Percentiles rank a stretch among this genome's conserved stretches.
phyloP scores from a whole-genome alignment of 2,888 invertebrate species.

The Ernsta delagoae region DNA sequence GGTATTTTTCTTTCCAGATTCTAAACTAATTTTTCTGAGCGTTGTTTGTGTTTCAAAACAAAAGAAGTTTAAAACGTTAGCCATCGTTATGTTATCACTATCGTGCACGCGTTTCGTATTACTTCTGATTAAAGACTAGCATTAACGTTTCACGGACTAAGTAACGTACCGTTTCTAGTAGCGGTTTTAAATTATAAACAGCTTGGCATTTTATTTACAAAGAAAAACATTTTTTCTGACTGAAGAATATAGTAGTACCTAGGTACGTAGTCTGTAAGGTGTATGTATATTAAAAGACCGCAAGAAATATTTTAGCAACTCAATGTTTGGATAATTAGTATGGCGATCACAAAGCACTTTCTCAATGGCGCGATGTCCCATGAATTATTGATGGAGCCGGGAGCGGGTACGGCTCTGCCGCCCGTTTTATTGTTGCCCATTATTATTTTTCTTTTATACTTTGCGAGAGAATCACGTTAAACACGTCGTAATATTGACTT shows the following conservation, averaged over 20 bases:
- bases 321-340: constrained; percentile 73
- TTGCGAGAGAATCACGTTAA: constrained; percentile 14
- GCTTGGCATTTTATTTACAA: constrained; percentile 40
- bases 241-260: too few species aligned
- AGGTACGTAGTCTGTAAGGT: constrained; percentile 29
- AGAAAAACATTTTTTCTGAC: constrained; percentile 38
- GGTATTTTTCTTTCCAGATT: constrained; percentile 48
- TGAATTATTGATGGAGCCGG: constrained; percentile 78
- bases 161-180: constrained; percentile 26
- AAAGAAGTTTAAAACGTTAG: constrained; percentile 28
- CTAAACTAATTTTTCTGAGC: constrained; percentile 29
- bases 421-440: constrained; percentile 58
- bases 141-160: constrained; percentile 43
- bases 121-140: constrained; percentile 43
- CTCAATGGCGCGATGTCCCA: constrained; percentile 79
- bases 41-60: constrained; percentile 26
- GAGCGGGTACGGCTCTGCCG: constrained; percentile 54
- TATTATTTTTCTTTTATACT: constrained; percentile 53
- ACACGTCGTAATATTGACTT: constrained; percentile 25
- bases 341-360: constrained; percentile 81
- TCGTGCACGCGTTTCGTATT: constrained; percentile 44
- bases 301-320: constrained; percentile 68
- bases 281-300: constrained; percentile 32
- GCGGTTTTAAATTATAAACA: constrained; percentile 1
- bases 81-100: constrained; percentile 17